These are phyloP conservation scores for Ctenosaura bakeri DNA, from an alignment of 2,797 vertebrate genomes.

Conservation along the genomic window DNA sequence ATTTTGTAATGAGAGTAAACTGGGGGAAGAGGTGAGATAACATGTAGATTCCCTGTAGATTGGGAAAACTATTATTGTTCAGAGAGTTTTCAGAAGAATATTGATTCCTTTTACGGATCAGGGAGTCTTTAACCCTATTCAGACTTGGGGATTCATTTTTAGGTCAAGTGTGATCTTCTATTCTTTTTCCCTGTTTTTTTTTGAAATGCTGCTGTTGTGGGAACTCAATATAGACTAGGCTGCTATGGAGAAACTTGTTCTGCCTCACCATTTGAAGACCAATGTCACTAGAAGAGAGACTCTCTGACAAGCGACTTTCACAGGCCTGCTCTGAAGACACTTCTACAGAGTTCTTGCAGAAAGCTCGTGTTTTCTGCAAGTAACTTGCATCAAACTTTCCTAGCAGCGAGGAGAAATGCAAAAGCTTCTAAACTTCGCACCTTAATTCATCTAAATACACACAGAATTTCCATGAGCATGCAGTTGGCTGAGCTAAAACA, in stretches of 20 bases:
- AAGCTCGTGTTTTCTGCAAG: not conserved
- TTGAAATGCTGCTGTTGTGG: not conserved
- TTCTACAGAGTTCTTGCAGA: not conserved
- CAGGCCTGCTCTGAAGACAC: not conserved
- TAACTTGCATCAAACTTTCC: not conserved
- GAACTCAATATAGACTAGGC: not conserved
- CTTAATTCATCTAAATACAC: slow-evolving; percentile 23
- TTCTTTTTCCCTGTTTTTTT: not conserved
- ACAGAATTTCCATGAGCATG: not conserved
- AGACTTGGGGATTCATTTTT: not conserved
- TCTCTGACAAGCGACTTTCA: not conserved
- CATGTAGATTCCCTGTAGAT: not conserved
- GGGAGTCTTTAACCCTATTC: not conserved
- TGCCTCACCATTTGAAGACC: not conserved
- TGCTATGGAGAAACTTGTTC: too few relatives aligned
- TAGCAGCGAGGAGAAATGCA: not conserved
- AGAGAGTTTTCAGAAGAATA: not conserved
- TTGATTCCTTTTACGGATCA: not conserved
- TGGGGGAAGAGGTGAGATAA: not conserved
- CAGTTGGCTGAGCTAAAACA: slow-evolving; percentile 3
- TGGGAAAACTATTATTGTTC: not conserved
- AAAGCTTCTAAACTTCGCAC: not conserved
- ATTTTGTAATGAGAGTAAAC: not conserved
- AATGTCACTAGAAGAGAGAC: not conserved
- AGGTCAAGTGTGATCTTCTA: not conserved